A percentile compares a stretch with the other conserved stretches of the same genome.
phyloP scores from a whole-genome alignment of 2,797 vertebrate genomes.

The Pseudocheirus occidentalis region DNA sequence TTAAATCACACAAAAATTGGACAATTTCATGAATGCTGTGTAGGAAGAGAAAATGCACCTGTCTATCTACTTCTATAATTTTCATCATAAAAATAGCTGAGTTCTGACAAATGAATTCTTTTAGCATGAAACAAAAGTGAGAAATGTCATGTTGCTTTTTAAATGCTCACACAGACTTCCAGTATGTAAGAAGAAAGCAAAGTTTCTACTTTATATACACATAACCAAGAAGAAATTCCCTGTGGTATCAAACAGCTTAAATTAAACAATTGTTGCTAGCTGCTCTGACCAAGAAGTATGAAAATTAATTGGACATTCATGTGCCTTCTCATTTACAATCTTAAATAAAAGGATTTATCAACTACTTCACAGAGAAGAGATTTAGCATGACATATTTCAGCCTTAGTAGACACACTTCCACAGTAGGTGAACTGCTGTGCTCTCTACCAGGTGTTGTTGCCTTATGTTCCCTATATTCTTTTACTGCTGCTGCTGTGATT shows the following conservation, averaged over 20 bases:
- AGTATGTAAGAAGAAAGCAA: not conserved
- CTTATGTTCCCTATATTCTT: not conserved
- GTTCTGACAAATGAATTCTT: not conserved
- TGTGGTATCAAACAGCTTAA: not conserved
- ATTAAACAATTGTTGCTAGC: not conserved
- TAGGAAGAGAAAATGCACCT: not conserved
- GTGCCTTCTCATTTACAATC: not conserved
- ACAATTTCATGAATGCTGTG: not conserved
- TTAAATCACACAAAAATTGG: not conserved
- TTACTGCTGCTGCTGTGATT: not conserved
- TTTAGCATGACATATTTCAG: not conserved
- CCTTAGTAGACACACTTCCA: not conserved
- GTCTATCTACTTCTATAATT: not conserved
- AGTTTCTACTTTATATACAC: not conserved
- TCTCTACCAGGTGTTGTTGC: not conserved
- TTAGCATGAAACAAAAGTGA: not conserved
- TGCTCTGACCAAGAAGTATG: not conserved
- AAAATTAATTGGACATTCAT: not conserved
- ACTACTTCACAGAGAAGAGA: not conserved
- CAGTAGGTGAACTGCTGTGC: not conserved
- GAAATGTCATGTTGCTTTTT: not conserved
- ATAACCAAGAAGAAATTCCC: not conserved
- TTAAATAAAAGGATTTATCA: not conserved
- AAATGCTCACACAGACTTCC: not conserved
- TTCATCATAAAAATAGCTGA: not conserved